Evolutionary conservation across 2,888 invertebrate genomes (phyloP).

Genomic region (Enoplolaimus lenunculus): DNA sequence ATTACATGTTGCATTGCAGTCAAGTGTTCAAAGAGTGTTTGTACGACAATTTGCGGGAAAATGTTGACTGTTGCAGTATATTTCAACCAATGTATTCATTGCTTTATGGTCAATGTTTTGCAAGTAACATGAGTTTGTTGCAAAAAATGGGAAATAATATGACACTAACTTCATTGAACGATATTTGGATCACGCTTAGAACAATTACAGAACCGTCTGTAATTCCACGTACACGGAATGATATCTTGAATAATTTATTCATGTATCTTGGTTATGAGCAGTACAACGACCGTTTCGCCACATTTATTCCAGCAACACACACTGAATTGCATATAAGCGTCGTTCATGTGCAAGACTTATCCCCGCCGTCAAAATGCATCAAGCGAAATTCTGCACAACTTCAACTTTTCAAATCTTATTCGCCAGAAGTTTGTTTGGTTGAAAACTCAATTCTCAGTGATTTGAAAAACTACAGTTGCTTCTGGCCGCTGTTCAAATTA

Average conservation of each 20-base stretch:
- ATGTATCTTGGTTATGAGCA: background rate
- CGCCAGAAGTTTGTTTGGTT: background rate
- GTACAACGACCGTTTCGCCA: background rate
- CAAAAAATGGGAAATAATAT: background rate
- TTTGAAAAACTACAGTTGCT: background rate
- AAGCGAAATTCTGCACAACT: background rate
- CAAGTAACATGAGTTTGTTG: background rate
- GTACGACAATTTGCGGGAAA: background rate
- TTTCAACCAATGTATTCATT: background rate
- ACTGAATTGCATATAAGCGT: background rate
- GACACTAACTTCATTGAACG: background rate
- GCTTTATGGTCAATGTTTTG: background rate
- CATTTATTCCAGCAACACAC: background rate
- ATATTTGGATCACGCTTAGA: background rate
- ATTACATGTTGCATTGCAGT: background rate
- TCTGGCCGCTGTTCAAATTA: background rate
- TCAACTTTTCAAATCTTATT: background rate
- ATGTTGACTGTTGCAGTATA: background rate
- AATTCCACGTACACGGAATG: background rate
- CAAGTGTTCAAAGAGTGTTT: background rate
- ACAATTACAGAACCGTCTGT: background rate
- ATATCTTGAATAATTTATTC: background rate
- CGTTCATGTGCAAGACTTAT: background rate
- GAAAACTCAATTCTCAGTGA: background rate
- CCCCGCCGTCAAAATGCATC: background rate